phyloP scores from a whole-genome alignment of 1,140 invertebrate species.

The Diabrotica undecimpunctata region DNA sequence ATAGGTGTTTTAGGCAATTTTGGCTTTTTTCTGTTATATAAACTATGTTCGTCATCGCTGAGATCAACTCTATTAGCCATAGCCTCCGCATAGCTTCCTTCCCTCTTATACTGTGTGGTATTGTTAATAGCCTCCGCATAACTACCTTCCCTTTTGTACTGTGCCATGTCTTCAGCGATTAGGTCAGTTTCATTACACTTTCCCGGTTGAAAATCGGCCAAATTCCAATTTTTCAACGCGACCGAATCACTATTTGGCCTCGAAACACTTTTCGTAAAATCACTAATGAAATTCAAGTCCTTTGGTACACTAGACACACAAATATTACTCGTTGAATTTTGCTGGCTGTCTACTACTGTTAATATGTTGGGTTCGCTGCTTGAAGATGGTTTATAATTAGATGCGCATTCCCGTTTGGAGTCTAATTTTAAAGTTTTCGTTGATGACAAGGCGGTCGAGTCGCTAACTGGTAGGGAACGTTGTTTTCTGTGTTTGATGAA shows the following conservation, averaged over 20 bases:
- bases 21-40: conserved; percentile 31
- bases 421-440: conserved; percentile 42
- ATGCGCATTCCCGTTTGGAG: conserved; percentile 33
- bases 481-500: conserved; percentile 34
- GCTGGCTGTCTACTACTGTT: conserved; percentile 27
- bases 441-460: conserved; percentile 4
- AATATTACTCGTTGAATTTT: conserved; percentile 31
- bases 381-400: conserved; percentile 42
- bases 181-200: conserved; percentile 7
- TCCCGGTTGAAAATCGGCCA: conserved; percentile 47
- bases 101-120: conserved; percentile 36
- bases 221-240: conserved; percentile 50
- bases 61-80: conserved; percentile 44
- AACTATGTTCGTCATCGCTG: conserved; percentile 41
- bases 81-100: conserved; percentile 44
- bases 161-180: background rate
- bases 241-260: conserved; percentile 37
- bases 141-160: conserved; percentile 6
- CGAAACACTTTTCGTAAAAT: conserved; percentile 26
- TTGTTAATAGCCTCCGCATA: conserved; percentile 11
- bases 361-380: conserved; percentile 48
- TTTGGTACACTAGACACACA: conserved; percentile 54
- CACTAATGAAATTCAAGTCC: conserved; percentile 50
- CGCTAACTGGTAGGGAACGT: conserved; percentile 17
- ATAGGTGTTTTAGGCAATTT: conserved; percentile 37